Evolutionary conservation across 2,888 invertebrate genomes (phyloP).

Genomic region (Calephelis perditalis): DNA sequence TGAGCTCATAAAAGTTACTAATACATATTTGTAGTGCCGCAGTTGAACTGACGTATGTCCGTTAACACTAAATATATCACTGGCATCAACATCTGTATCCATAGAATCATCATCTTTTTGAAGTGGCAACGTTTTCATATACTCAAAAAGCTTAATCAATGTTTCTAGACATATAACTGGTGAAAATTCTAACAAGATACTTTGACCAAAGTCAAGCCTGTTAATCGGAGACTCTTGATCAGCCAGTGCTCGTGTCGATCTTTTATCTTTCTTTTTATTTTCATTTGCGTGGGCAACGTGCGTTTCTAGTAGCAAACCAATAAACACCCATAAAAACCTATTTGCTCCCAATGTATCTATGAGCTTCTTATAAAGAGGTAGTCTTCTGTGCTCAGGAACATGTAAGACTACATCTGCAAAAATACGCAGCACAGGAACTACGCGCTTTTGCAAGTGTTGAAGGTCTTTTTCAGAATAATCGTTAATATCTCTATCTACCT

Average conservation of each 20-base stretch:
- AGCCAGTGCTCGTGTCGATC: conserved; percentile 45
- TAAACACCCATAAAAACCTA: conserved; percentile 84
- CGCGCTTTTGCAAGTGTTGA: conserved; percentile 61
- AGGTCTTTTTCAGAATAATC: conserved; percentile 54
- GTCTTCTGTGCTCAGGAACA: conserved; percentile 94
- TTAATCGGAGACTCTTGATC: conserved; percentile 71
- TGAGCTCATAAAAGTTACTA: conserved; percentile 84
- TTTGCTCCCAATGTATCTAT: conserved; percentile 83
- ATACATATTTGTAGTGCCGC: conserved; percentile 89
- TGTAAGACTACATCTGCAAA: conserved; percentile 95
- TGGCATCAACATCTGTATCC: conserved; percentile 56
- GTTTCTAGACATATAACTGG: conserved; percentile 80
- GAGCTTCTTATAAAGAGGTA: conserved; percentile 88
- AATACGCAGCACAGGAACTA: conserved; percentile 86
- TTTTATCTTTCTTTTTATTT: conserved; percentile 57
- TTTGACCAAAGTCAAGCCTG: conserved; percentile 82
- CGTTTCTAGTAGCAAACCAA: conserved; percentile 84
- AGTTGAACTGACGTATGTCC: conserved; percentile 85
- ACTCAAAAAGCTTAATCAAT: conserved; percentile 82
- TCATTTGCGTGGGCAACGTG: conserved; percentile 80
- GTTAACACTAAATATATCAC: conserved; percentile 80
- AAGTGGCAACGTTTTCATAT: conserved; percentile 82
- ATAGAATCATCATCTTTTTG: conserved; percentile 76
- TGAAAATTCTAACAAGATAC: conserved; percentile 82
- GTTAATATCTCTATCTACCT: conserved; percentile 56